Base-by-base conservation (phyloP, 92 coral and sea anemone species). In the Phenganax subtilis region DNA sequence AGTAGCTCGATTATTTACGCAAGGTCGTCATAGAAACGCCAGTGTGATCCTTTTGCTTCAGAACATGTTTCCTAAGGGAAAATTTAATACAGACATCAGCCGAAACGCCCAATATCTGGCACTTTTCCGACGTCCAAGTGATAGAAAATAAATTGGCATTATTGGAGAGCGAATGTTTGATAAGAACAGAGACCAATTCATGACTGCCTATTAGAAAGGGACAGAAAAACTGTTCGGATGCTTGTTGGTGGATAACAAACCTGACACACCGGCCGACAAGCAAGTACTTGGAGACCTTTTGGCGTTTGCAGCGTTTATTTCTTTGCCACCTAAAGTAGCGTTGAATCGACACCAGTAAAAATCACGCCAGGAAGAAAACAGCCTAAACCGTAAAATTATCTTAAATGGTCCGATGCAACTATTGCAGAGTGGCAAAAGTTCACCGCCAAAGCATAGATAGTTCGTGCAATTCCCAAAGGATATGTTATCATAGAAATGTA, bases 21-120 rank as follows among this genome's bases (percentile, higher is more conserved):
- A 83, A 72, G 87, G 89, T 73, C 81, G 89, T 14, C 89, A 86
- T 51, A 84, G 89, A 75, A 86, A 86, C 55, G 87, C 89, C 4
- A 86, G 80, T 56, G 57, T 83, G 12, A 87, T 76, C 15, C 81
- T 76, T 27, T 25, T 76, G 6, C 84, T 87, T 44, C 80, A 75
- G 53, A 75, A 83, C 55, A 82, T 62, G 88, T 86, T 81, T 60
- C 87, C 55, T 63, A 4, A 86, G 76, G 30, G 69, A 68, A 82
- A 29, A 52, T 74, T 29, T 55, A 74, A 74, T 56, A 82, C 85
- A 9, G 80, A 81, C 16, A 69, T 71, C 37, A 66, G 85, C 80
- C 85, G 85, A 20, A 81, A 81, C 56, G 85, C 11, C 29, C 16
- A 51, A 15, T 27, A 14, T 17, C 25, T 37, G 30, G 77, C 77